Percentiles rank a stretch among this genome's conserved stretches.
These are phyloP conservation scores for Coleophora flavipennella DNA, from an alignment of 2,888 invertebrate genomes.

Conservation along the genomic window DNA sequence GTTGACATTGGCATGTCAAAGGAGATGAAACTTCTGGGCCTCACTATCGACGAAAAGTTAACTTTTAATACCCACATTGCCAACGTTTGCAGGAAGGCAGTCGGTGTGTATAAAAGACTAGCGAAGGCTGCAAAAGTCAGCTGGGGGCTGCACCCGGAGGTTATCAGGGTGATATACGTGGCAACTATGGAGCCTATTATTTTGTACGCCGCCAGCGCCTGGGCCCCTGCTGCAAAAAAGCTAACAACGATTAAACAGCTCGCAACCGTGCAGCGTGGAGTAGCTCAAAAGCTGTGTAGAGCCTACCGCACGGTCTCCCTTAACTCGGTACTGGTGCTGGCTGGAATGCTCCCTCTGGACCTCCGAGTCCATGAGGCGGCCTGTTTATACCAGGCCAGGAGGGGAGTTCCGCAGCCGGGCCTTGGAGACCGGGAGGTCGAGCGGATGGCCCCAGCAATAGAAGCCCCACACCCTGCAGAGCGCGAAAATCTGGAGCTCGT, in stretches of 20 bases:
- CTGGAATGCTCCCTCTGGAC: conserved; percentile 11
- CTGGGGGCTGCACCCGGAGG: conserved; percentile 7
- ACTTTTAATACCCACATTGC: conserved; percentile 8
- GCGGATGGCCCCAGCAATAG: too few relatives aligned
- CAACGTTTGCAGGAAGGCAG: conserved; percentile 7
- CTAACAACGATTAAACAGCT: not conserved
- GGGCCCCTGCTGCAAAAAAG: not conserved
- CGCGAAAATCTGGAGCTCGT: not conserved
- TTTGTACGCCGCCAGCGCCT: not conserved
- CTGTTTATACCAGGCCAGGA: not conserved
- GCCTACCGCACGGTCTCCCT: conserved; percentile 5
- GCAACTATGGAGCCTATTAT: not conserved
- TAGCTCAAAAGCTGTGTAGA: conserved; percentile 2
- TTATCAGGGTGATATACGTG: not conserved
- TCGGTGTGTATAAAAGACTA: conserved; percentile 3
- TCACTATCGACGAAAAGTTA: conserved; percentile 9
- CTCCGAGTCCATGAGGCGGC: conserved; percentile 2
- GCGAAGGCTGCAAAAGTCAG: conserved; percentile 2
- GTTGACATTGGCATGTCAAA: not conserved
- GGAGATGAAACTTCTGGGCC: conserved; percentile 11
- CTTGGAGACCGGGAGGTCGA: not conserved
- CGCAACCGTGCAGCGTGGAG: not conserved
- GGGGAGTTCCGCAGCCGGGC: not conserved
- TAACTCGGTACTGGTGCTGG: conserved; percentile 6
- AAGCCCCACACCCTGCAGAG: not conserved